phyloP scores from a whole-genome alignment of 2,113 vertebrate genomes.

The Gambusia affinis region DNA sequence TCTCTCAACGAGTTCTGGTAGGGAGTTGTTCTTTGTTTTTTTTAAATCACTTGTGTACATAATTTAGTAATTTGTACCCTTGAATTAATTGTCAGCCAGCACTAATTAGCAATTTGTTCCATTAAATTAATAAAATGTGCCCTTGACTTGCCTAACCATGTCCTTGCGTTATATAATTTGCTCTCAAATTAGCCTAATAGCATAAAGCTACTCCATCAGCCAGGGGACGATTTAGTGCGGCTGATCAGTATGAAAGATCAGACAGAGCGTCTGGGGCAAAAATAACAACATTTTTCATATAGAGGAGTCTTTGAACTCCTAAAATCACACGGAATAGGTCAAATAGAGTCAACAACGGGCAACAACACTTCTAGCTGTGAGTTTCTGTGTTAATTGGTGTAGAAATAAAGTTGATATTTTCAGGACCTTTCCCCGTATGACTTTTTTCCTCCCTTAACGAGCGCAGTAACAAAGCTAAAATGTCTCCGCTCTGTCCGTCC shows the following conservation, averaged over 20 bases:
- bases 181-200: constrained; percentile 23
- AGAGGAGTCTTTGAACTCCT: background rate
- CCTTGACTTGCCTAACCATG: constrained; percentile 36
- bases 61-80: constrained; percentile 22
- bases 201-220: constrained; percentile 20
- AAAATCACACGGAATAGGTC: too few relatives aligned
- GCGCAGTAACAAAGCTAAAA: too few relatives aligned
- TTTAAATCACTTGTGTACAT: background rate
- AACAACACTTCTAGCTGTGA: background rate
- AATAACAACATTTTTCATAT: background rate
- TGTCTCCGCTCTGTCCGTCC: background rate
- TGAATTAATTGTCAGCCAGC: constrained; percentile 20
- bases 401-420: too few relatives aligned
- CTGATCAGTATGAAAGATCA: constrained; percentile 8
- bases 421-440: too few relatives aligned
- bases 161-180: constrained; percentile 27
- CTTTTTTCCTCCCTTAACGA: too few relatives aligned
- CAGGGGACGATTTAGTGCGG: background rate
- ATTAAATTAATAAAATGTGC: constrained; percentile 36
- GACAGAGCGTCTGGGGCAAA: background rate
- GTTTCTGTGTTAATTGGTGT: too few relatives aligned
- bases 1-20: background rate
- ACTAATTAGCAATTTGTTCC: constrained; percentile 53
- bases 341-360: background rate
- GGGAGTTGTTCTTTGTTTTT: background rate